Evolutionary conservation across 1,140 invertebrate genomes (phyloP).

Genomic region (Ceratina calcarata): DNA sequence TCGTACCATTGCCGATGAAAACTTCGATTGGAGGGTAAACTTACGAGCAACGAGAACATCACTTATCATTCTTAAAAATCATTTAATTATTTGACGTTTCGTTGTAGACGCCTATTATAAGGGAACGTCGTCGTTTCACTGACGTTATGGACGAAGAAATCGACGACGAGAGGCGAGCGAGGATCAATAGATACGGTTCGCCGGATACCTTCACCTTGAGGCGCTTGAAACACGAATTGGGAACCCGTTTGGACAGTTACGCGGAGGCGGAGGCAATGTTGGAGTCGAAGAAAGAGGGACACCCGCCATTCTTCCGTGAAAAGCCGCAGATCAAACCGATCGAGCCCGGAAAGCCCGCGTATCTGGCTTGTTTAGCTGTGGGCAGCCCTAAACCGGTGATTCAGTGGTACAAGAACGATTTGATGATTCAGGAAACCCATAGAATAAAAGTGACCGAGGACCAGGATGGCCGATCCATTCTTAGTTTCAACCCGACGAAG

Average conservation of each 20-base stretch:
- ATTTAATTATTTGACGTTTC: not conserved
- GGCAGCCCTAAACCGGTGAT: conserved; percentile 94
- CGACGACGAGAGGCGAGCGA: conserved; percentile 91
- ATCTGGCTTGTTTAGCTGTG: conserved; percentile 91
- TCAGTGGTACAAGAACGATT: conserved; percentile 98
- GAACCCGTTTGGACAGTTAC: conserved; percentile 88
- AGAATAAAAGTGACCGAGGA: conserved; percentile 89
- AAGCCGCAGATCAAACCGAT: conserved; percentile 90
- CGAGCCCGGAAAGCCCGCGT: conserved; percentile 87
- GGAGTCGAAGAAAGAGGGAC: conserved; percentile 89
- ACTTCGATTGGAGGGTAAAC: conserved; percentile 88
- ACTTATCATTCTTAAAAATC: not conserved
- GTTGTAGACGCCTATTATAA: conserved; percentile 89
- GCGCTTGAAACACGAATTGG: conserved; percentile 90
- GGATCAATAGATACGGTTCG: conserved; percentile 89
- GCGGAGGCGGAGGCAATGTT: conserved; percentile 92
- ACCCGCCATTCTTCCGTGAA: conserved; percentile 90
- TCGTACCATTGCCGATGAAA: conserved; percentile 84
- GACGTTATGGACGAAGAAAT: conserved; percentile 98
- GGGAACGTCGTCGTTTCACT: conserved; percentile 93
- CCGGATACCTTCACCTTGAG: conserved; percentile 86
- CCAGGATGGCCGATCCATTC: conserved; percentile 88
- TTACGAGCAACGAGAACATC: not conserved
- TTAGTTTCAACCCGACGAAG: conserved; percentile 87
- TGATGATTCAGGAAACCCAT: conserved; percentile 89